phyloP scores from a whole-genome alignment of 2,888 invertebrate genomes.

The Prionchulus punctatus region DNA sequence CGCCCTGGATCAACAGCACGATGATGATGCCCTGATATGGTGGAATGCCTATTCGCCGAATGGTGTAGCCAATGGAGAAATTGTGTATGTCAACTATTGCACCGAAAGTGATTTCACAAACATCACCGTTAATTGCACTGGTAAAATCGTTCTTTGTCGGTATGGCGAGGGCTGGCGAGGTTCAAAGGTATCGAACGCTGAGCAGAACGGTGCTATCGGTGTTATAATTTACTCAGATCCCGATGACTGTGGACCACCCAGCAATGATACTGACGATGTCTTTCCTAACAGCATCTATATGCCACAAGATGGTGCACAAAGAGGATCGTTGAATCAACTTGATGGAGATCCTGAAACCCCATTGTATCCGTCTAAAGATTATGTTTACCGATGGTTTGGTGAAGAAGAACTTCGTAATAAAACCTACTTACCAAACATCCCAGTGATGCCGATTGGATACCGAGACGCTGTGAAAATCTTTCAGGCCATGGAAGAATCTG shows the following conservation, averaged over 20 bases:
- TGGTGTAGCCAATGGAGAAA: constrained; percentile 21
- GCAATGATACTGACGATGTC: too few species aligned
- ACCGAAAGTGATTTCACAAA: constrained; percentile 31
- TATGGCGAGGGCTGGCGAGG: constrained; percentile 36
- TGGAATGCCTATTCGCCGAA: constrained; percentile 23
- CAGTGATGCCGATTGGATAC: constrained; percentile 18
- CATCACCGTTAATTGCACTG: constrained; percentile 18
- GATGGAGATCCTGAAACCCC: constrained; percentile 40
- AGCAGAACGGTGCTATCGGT: constrained; percentile 29
- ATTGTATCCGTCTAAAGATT: constrained; percentile 34
- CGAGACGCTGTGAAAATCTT: constrained; percentile 16
- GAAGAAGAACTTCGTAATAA: constrained; percentile 6
- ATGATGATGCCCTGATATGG: too few species aligned
- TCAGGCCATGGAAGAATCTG: constrained; percentile 15
- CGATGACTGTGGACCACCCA: constrained; percentile 27
- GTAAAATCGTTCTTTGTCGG: constrained; percentile 32
- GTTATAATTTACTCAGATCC: constrained; percentile 36
- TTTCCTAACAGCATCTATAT: constrained; percentile 34
- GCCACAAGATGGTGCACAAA: constrained; percentile 36
- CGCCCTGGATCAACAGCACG: constrained; percentile 10
- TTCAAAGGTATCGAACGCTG: constrained; percentile 32
- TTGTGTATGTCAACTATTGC: constrained; percentile 36
- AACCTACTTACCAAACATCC: constrained; percentile 14
- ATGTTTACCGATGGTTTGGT: constrained; percentile 14
- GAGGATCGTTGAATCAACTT: constrained; percentile 31